Percentiles rank a stretch among this genome's conserved stretches.
Evolutionary conservation across 2,113 vertebrate genomes (phyloP).

Genomic region (Microtus oregoni): DNA sequence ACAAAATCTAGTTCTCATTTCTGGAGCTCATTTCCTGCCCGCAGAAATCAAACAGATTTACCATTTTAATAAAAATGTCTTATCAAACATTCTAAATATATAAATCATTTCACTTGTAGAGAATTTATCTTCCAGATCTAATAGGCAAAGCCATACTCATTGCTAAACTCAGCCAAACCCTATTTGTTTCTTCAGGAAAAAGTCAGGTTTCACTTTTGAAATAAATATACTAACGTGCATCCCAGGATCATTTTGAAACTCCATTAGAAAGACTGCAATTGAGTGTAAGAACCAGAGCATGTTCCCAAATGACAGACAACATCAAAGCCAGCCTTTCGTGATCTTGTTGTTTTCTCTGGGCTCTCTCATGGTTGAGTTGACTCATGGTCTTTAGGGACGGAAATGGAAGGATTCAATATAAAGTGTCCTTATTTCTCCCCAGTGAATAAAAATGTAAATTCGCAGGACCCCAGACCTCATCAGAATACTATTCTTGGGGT

Average conservation of each 20-base stretch:
- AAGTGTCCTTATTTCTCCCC: neutral
- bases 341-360: neutral
- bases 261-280: neutral
- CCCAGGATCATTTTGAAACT: neutral
- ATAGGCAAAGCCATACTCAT: neutral
- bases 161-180: neutral
- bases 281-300: accelerated
- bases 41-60: neutral
- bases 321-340: neutral
- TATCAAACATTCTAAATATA: neutral
- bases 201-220: neutral
- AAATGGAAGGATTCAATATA: neutral
- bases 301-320: neutral
- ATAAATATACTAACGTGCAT: neutral
- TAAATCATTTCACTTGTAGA: neutral
- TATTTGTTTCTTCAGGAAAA: neutral
- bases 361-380: neutral
- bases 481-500: neutral
- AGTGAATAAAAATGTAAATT: neutral
- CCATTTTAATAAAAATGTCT: neutral
- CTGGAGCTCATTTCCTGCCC: neutral
- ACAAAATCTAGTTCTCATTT: neutral
- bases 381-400: neutral
- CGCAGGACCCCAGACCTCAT: neutral
- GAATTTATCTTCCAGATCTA: neutral